Percentiles rank a stretch among this genome's conserved stretches.
These are phyloP conservation scores for Calameuta filiformis DNA, from an alignment of 2,888 invertebrate genomes.

Conservation along the genomic window DNA sequence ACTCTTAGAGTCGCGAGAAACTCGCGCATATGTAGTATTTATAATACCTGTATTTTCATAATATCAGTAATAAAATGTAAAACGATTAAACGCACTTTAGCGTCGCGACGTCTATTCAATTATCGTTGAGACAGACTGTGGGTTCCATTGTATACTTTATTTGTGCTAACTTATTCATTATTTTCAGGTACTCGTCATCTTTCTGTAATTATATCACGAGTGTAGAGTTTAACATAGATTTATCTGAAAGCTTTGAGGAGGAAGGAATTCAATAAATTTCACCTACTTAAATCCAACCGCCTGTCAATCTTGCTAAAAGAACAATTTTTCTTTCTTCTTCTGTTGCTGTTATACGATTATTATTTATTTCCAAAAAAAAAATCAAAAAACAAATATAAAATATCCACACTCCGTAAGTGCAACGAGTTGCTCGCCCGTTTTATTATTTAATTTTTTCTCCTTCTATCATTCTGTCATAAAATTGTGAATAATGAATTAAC, in stretches of 20 bases:
- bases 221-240: neutral
- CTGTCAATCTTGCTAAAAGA: neutral
- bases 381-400: neutral
- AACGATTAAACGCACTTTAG: neutral
- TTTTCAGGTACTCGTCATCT: neutral
- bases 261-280: neutral
- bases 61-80: constrained; percentile 55
- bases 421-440: neutral
- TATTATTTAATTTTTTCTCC: neutral
- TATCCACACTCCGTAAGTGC: neutral
- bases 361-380: neutral
- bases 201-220: neutral
- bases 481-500: constrained; percentile 2
- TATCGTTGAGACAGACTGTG: neutral
- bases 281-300: neutral
- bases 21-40: constrained; percentile 47
- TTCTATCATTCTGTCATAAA: neutral
- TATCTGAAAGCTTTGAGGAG: neutral
- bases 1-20: neutral
- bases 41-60: constrained; percentile 63
- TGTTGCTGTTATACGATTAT: neutral
- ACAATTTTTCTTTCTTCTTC: neutral
- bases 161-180: neutral
- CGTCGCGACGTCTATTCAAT: neutral
- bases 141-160: neutral